phyloP scores from a whole-genome alignment of 2,113 vertebrate species.

The Oryzias celebensis region DNA sequence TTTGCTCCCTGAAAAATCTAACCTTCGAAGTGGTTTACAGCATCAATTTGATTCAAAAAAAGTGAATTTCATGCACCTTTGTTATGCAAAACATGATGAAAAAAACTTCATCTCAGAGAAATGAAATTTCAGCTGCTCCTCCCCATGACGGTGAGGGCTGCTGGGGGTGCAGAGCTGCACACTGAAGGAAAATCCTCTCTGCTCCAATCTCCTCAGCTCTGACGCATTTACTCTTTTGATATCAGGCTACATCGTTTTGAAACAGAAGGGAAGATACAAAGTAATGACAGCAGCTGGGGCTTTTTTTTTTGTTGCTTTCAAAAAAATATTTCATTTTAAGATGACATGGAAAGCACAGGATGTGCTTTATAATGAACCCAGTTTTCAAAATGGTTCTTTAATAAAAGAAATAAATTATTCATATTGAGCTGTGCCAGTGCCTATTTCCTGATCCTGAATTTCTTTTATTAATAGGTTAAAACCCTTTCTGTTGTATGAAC shows the following conservation, averaged over 20 bases:
- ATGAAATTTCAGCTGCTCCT: conserved; percentile 61
- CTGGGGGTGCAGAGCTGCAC: conserved; percentile 52
- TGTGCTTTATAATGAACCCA: conserved; percentile 23
- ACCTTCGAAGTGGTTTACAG: conserved; percentile 40
- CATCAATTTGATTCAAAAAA: conserved; percentile 51
- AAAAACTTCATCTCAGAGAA: conserved; percentile 71
- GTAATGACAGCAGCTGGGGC: neutral
- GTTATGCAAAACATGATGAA: conserved; percentile 74
- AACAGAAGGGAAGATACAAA: conserved; percentile 19
- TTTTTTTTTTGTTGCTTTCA: conserved; percentile 11
- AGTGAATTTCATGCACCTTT: conserved; percentile 70
- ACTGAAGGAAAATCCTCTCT: conserved; percentile 58
- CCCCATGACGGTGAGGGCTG: conserved; percentile 32
- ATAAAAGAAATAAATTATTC: conserved; percentile 57
- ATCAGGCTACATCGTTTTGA: conserved; percentile 43
- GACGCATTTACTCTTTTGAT: conserved; percentile 58
- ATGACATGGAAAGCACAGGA: conserved; percentile 11
- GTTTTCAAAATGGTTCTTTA: conserved; percentile 12
- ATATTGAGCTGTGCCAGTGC: conserved; percentile 25
- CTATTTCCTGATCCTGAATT: conserved; percentile 43
- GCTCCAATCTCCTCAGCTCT: conserved; percentile 57
- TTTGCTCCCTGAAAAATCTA: conserved; percentile 36
- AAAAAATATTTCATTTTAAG: conserved; percentile 5
- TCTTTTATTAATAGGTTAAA: too few species aligned
- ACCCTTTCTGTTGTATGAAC: too few species aligned